Conservation (phyloP, 2,888 invertebrate species). For the Entomobrya proxima region DNA sequence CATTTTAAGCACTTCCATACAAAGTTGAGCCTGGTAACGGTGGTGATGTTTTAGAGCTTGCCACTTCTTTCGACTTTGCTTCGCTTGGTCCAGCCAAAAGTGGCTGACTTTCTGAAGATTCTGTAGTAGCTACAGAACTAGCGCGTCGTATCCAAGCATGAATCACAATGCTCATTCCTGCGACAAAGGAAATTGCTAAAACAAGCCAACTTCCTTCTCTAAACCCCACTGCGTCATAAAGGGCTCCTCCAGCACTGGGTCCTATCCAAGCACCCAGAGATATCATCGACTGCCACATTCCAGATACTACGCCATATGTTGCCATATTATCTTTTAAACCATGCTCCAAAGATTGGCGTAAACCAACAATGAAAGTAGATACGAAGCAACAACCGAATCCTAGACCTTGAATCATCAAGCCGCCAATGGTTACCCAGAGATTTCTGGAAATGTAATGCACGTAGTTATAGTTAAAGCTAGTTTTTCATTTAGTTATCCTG, state of each 20-base stretch:
- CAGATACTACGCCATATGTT: constrained; percentile 92
- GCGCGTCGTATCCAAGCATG: no score
- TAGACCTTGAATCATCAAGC: constrained; percentile 87
- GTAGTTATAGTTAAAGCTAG: no score
- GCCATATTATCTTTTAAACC: constrained; percentile 90
- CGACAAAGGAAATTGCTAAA: constrained; percentile 82
- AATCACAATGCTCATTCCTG: constrained; percentile 78
- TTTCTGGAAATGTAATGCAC: constrained; percentile 79
- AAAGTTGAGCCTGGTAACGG: no score
- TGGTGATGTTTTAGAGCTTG: no score
- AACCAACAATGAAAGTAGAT: constrained; percentile 89
- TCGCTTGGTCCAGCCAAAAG: no score
- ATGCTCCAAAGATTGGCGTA: constrained; percentile 84
- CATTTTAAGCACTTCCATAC: no score
- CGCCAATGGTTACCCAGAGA: constrained; percentile 84
- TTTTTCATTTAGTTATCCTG: no score
- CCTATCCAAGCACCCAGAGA: constrained; percentile 92
- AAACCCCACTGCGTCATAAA: constrained; percentile 86
- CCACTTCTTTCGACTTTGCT: no score
- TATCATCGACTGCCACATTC: constrained; percentile 92
- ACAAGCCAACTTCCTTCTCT: constrained; percentile 84
- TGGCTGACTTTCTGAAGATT: no score
- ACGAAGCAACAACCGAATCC: constrained; percentile 91
- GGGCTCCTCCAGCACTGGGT: constrained; percentile 83
- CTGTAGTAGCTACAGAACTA: no score